Conservation (phyloP, 2,113 vertebrate species). For the Brachyistius frenatus region DNA sequence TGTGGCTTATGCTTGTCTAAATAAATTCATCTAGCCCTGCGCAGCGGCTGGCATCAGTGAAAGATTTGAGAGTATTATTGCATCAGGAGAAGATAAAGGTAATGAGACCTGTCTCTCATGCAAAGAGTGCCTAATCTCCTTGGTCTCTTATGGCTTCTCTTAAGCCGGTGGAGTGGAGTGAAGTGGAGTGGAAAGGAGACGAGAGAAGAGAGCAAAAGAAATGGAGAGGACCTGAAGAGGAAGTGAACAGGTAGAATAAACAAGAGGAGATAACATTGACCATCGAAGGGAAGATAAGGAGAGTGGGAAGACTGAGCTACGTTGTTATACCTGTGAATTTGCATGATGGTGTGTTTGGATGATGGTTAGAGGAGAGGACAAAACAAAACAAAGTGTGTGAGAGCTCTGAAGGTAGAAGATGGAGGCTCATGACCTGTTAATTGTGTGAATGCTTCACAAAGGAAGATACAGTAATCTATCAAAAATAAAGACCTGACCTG, state of each 20-base stretch:
- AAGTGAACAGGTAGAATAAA: conserved; percentile 29
- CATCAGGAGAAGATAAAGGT: conserved; percentile 69
- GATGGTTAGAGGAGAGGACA: conserved; percentile 38
- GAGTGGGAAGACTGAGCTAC: not conserved
- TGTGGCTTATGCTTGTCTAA: conserved; percentile 10
- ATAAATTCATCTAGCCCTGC: conserved; percentile 9
- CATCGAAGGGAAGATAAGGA: not conserved
- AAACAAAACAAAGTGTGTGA: conserved; percentile 5
- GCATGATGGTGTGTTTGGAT: conserved; percentile 36
- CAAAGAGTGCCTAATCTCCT: conserved; percentile 68
- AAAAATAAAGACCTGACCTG: not conserved
- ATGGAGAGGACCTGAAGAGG: not conserved
- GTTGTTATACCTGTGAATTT: conserved; percentile 31
- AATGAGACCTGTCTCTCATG: conserved; percentile 74
- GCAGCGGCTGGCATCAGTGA: conserved; percentile 34
- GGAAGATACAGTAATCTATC: not conserved
- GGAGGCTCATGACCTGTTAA: conserved; percentile 1
- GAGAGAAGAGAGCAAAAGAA: conserved; percentile 28
- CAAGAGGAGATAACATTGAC: conserved; percentile 4
- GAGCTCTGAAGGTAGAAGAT: not conserved
- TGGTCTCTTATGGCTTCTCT: conserved; percentile 53
- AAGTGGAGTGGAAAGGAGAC: conserved; percentile 32
- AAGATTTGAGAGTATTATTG: conserved; percentile 61
- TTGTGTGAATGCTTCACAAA: conserved; percentile 7
- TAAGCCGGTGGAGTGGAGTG: conserved; percentile 53